phyloP scores from a whole-genome alignment of 2,888 invertebrate species.

The Cephus nigrinus region DNA sequence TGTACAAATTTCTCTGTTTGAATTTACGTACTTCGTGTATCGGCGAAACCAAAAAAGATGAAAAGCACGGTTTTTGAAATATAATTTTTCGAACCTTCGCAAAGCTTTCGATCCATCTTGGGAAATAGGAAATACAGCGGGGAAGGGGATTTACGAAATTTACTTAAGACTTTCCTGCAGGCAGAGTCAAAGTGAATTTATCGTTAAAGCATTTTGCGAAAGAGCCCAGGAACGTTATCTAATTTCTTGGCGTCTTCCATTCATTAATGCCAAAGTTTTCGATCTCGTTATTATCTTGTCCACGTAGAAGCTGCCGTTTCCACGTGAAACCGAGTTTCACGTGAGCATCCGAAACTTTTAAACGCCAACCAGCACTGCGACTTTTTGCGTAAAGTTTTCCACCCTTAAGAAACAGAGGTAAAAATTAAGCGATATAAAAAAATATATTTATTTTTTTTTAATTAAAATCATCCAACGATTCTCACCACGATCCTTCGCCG shows the following conservation, averaged over 20 bases:
- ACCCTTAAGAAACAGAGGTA: neutral
- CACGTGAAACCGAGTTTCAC: neutral
- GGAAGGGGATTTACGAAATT: neutral
- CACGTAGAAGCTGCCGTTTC: neutral
- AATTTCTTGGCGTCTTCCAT: neutral
- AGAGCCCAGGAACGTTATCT: neutral
- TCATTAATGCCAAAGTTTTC: neutral
- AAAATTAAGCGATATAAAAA: neutral
- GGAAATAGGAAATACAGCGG: neutral
- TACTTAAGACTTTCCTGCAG: neutral
- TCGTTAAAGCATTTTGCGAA: neutral
- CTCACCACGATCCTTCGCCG: neutral
- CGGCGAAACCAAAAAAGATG: too few species aligned
- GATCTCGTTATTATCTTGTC: neutral
- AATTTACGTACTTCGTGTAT: neutral
- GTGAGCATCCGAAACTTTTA: neutral
- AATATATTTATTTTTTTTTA: neutral
- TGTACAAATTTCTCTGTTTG: neutral
- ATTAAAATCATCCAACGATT: neutral
- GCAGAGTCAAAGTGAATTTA: neutral
- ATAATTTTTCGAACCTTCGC: too few species aligned
- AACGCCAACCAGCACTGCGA: neutral
- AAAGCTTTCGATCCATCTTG: neutral
- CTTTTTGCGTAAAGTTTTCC: neutral
- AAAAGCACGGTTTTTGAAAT: too few species aligned